Evolutionary conservation across 2,888 invertebrate genomes (phyloP), one percentile per base, ranked within the genome.

Genomic region (Augochlorella aurata): DNA sequence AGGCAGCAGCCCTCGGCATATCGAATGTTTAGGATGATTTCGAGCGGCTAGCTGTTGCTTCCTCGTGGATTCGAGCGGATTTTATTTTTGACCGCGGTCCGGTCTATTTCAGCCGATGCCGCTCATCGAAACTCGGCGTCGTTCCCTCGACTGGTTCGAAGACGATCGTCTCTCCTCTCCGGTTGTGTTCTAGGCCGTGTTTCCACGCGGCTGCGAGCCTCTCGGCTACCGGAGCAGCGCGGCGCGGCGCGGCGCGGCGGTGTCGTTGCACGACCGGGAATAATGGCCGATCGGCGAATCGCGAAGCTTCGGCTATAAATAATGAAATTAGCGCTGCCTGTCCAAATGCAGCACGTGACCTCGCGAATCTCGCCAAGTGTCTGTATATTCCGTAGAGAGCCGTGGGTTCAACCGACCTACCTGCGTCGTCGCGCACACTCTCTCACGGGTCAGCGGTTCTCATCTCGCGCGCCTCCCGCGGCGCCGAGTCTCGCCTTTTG

Each of bases 321-420:
- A 90, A 91, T 91, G 83, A 90, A 90, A 92, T 91, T 90, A 90
- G 88, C 87, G 81, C 84, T 89, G 89, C 81, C 84, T 86, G 90
- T 90, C 89, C 88, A 88, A 90, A 89, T 88, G 90, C 89, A 88
- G 84, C 91, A 90, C 92, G 91, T 90, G 92, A 92, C 90, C 91
- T 91, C 91, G 89, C 90, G 88, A 89, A 89, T 89, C 90, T 88
- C 86, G 91, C 90, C 89, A 91, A 91, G 90, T 90, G 90, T 90
- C 88, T 86, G 88, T 90, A 89, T 91, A 90, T 90, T 92, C 90
- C 90, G 88, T 90, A 87, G 89, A 91, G 91, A 91, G 91, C 85
- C 88, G 90, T 87, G 88, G 88, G 90, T 90, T 91, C 91, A 88
- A 87, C 89, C 90, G 88, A 92, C 89, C 92, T 92, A 92, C 91